Percentiles rank a stretch among this genome's conserved stretches.
phyloP scores from a whole-genome alignment of 1,140 invertebrate species.

The Philopotamus ludificatus region DNA sequence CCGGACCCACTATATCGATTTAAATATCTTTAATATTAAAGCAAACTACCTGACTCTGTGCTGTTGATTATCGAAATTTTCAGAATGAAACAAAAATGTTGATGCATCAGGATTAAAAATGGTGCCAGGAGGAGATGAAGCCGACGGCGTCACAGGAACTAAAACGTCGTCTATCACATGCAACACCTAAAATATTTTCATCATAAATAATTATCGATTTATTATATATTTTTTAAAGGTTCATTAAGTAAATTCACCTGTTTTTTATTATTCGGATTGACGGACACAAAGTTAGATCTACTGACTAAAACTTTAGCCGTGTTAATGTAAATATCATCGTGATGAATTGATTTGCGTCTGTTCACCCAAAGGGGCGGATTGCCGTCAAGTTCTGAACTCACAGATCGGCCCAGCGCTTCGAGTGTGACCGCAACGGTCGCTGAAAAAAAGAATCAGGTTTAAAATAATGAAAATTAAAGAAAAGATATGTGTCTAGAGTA shows the following conservation, averaged over 20 bases:
- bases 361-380: conserved; percentile 81
- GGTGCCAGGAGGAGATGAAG: conserved; percentile 57
- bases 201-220: not conserved
- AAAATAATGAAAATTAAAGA: conserved; percentile 6
- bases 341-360: conserved; percentile 56
- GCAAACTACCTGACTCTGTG: conserved; percentile 61
- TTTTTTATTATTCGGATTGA: conserved; percentile 59
- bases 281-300: conserved; percentile 67
- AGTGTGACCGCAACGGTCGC: conserved; percentile 69
- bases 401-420: conserved; percentile 63
- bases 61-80: conserved; percentile 68
- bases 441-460: conserved; percentile 53
- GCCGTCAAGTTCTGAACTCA: conserved; percentile 73
- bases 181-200: conserved; percentile 61
- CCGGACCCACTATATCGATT: no score
- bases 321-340: conserved; percentile 76
- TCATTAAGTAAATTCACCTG: conserved; percentile 59
- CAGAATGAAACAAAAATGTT: conserved; percentile 73
- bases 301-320: conserved; percentile 72
- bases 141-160: conserved; percentile 65
- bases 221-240: not conserved
- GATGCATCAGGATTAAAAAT: conserved; percentile 78
- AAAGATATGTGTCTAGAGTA: no score
- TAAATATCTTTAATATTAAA: conserved; percentile 13
- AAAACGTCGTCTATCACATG: conserved; percentile 81